Evolutionary conservation across 2,888 invertebrate species (phyloP), one percentile per base, ranked within the genome.

Genomic region (Epirrita christyi): DNA sequence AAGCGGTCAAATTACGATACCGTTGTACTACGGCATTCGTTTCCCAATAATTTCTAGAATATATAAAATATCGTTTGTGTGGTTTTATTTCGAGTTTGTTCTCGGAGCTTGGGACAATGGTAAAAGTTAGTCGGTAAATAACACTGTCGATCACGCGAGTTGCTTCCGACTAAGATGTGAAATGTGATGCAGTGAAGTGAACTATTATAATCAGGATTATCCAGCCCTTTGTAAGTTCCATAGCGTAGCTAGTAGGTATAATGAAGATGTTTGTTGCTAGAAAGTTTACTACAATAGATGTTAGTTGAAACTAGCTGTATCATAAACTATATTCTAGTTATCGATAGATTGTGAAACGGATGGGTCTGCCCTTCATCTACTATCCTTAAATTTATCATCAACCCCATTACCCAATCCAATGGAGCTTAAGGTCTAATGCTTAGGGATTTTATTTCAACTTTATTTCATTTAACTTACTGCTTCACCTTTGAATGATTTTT

Each of bases 41-140:
- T 21, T 21, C 4, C 21, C 21, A 4, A 21, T 4, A 21, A 3
- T 21, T 21, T 21, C 21, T 21, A 3, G 4, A 21, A 3, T 21
- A 21, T 21, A 21, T 2, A 21, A 21, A 21, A 21, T 3, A 21
- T 3, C 21, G 4, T 4, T 21, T 21, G 21, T 21, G 21, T 21
- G 21, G 4, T 21, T 3, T 21, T 3, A 21, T 21, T 21, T 46
- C 59, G n/a, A 27, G 43, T 38, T 46, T 41, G 15, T 29, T 59
- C 59, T 38, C 45, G 15, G 49, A 64, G 68, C 55, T 21, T 52
- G 57, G 60, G 32, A 70, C 67, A 81, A 77, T 79, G 75, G 82
- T 86, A 83, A 83, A 86, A 85, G 81, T 86, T 83, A 81, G 75
- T 21, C 21, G 21, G 21, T 73, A 82, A 81, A 83, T 83, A 79